Evolutionary conservation across 2,888 invertebrate species (phyloP).

Genomic region (Stictocephala bisonia): DNA sequence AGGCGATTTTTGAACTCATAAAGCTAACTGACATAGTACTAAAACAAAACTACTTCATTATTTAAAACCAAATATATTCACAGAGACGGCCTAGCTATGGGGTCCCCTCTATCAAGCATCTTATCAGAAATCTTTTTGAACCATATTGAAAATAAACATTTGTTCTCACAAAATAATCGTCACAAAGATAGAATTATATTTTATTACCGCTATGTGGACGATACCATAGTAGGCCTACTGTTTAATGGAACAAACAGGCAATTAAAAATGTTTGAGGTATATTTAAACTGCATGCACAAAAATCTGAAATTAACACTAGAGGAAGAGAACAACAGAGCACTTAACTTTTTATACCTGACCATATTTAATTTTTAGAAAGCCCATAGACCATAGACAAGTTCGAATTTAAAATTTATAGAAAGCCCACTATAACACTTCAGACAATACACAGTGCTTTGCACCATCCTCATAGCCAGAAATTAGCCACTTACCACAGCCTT

Average conservation of each 20-base stretch:
- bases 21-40: background rate
- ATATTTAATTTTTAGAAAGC: no score
- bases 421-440: constrained; percentile 4
- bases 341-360: constrained; percentile 1
- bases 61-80: background rate
- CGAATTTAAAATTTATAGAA: constrained; percentile 1
- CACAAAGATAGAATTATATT: background rate
- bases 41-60: constrained; percentile 12
- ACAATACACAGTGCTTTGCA: background rate
- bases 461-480: background rate
- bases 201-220: constrained; percentile 5
- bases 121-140: constrained; percentile 16
- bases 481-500: background rate
- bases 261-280: background rate
- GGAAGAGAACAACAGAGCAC: background rate
- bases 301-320: background rate
- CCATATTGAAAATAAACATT: constrained; percentile 4
- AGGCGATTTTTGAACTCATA: background rate
- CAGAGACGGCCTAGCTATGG: constrained; percentile 18
- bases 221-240: background rate
- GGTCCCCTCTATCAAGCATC: constrained; percentile 24
- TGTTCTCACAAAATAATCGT: background rate
- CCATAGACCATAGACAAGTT: background rate
- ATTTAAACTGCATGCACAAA: background rate
- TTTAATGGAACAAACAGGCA: background rate